Evolutionary conservation across 2,113 vertebrate genomes (phyloP).

Genomic region (Toxotes chatareus): DNA sequence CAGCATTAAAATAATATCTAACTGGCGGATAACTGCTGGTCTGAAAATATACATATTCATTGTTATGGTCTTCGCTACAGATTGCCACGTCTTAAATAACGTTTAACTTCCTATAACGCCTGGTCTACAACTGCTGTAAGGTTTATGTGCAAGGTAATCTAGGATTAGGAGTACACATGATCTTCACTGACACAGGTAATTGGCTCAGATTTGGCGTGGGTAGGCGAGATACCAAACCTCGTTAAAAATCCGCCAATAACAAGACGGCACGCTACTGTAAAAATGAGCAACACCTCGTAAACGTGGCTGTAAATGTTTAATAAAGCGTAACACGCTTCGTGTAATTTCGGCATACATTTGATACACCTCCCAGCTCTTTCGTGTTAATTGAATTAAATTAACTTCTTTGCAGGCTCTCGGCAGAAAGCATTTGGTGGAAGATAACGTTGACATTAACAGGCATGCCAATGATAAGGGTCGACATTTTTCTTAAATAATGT

Average conservation of each 20-base stretch:
- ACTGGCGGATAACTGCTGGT: conserved; percentile 17
- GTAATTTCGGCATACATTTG: neutral
- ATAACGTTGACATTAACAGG: neutral
- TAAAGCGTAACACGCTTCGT: neutral
- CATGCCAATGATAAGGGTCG: neutral
- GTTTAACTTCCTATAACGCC: neutral
- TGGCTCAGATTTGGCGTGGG: neutral
- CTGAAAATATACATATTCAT: conserved; percentile 2
- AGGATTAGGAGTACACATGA: conserved; percentile 57
- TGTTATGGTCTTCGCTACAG: neutral
- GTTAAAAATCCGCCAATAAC: neutral
- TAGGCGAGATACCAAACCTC: neutral
- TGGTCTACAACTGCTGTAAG: neutral
- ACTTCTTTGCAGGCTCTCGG: too few species aligned
- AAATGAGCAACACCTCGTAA: neutral
- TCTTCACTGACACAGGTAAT: conserved; percentile 3
- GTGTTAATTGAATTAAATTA: neutral
- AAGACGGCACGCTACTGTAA: neutral
- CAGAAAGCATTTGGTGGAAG: fast-evolving
- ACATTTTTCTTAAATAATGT: neutral
- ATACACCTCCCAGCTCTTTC: neutral
- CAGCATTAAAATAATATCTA: conserved; percentile 28
- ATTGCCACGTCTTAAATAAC: neutral
- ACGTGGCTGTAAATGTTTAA: neutral
- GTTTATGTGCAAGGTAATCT: conserved; percentile 58